phyloP scores from a whole-genome alignment of 2,113 vertebrate species.

The Tapirus terrestris region DNA sequence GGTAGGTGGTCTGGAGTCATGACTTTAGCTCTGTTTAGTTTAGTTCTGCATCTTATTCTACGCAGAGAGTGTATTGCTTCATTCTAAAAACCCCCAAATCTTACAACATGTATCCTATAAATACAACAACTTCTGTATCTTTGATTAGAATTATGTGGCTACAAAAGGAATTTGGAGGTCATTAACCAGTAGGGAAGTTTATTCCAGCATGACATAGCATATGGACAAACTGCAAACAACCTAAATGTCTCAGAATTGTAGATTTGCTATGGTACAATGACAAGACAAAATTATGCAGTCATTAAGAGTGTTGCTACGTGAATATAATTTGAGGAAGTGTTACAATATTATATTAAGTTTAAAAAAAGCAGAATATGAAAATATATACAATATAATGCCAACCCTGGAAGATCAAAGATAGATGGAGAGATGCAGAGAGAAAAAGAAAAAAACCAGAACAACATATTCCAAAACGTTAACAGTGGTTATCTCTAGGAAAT shows the following conservation, averaged over 20 bases:
- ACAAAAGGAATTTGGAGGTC: constrained; percentile 46
- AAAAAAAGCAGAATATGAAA: constrained; percentile 47
- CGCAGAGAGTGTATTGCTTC: background rate
- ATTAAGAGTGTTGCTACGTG: background rate
- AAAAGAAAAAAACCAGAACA: background rate
- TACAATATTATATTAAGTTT: constrained; percentile 36
- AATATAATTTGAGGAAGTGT: background rate
- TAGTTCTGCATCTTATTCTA: constrained; percentile 27
- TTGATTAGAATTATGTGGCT: constrained; percentile 8
- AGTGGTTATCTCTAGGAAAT: background rate
- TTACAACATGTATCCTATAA: background rate
- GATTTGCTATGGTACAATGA: background rate
- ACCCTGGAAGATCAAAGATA: constrained; percentile 28
- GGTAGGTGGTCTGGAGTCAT: background rate
- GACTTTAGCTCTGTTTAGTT: constrained; percentile 33
- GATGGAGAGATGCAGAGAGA: background rate
- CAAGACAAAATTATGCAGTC: constrained; percentile 14
- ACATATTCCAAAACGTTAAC: constrained; percentile 22
- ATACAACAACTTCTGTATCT: constrained; percentile 19
- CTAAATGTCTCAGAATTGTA: constrained; percentile 26
- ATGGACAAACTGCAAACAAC: constrained; percentile 20
- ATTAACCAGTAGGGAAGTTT: constrained; percentile 31
- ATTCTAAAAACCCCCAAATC: background rate
- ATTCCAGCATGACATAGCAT: background rate
- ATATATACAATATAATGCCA: constrained; percentile 11